Evolutionary conservation across 92 coral and sea anemone genomes (phyloP), one percentile per base, ranked within the genome.

Genomic region (Galaxea fascicularis): DNA sequence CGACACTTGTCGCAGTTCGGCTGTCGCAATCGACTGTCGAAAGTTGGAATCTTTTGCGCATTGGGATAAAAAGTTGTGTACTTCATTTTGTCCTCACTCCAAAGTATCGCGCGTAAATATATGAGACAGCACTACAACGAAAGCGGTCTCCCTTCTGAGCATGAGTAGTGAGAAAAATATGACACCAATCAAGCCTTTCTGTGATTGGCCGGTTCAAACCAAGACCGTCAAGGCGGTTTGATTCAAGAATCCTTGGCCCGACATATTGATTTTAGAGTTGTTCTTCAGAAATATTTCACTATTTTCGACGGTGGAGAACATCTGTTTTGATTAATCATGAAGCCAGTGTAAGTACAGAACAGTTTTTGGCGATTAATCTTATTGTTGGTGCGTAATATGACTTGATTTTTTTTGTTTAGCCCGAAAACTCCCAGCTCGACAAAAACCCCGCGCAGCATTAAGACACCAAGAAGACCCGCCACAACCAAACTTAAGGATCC

Each of bases 401-500:
- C 62, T n/a, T 62, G 29, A 30, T 52, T 35, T 25, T n/a, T 54
- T 14, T 22, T 28, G 77, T 87, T 78, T 57, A 96, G 98, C 89
- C 76, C 98, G 67, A 90, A 90, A 86, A 92, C 98, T 35, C 98
- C 98, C 60, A 91, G 70, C 68, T 83, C 93, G 64, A 58, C 90
- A 25, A 94, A 94, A 81, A 91, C 96, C 24, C 96, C 98, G 80
- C 89, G 93, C 70, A 67, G 65, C 17, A 51, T 13, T 28, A 96
- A 94, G 90, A 96, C 98, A 79, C 95, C 98, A 67, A 85, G 95
- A 82, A 79, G 86, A 89, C 90, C 89, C 29, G 85, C 86, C 75
- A 93, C 73, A 73, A 92, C 91, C 92, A 95, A 95, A 76, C 84
- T 91, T 56, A 93, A 95, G 79, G 98, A 96, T 89, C 98, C 98